phyloP scores from a whole-genome alignment of 92 coral and sea anemone species.

The Epizoanthus illoricatus region DNA sequence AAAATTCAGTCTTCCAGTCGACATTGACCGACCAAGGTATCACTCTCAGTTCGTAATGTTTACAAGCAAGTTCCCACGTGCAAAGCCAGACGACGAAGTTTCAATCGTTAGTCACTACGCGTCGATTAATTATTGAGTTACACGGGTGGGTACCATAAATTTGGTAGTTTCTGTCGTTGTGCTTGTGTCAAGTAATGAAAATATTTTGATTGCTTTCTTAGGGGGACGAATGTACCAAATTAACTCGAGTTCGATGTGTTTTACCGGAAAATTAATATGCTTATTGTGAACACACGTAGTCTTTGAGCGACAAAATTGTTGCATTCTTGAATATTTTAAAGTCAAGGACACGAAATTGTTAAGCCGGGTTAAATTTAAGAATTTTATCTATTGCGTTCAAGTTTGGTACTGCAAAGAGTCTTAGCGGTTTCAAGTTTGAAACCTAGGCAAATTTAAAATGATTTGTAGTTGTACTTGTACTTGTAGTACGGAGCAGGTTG shows the following conservation, averaged over 20 bases:
- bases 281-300: slow-evolving; percentile 13
- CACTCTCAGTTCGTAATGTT: not conserved
- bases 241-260: not conserved
- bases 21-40: slow-evolving; percentile 17
- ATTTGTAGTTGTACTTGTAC: slow-evolving; percentile 12
- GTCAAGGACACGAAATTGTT: slow-evolving; percentile 21
- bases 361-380: not conserved
- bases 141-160: not conserved
- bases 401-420: not conserved
- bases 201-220: not conserved
- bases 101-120: slow-evolving; percentile 18
- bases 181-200: not conserved
- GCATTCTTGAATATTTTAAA: slow-evolving; percentile 40
- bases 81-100: slow-evolving; percentile 24
- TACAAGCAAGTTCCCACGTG: slow-evolving; percentile 44
- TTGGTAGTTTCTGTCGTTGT: not conserved
- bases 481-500: slow-evolving; percentile 32
- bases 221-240: slow-evolving; percentile 3
- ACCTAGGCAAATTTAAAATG: not conserved
- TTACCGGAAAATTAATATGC: slow-evolving; percentile 14
- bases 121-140: slow-evolving; percentile 8
- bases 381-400: not conserved
- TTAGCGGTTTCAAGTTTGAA: not conserved
- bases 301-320: slow-evolving; percentile 25
- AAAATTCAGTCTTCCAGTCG: slow-evolving; percentile 9